Conservation (phyloP, 2,113 vertebrate species). For the Phocoena phocoena region DNA sequence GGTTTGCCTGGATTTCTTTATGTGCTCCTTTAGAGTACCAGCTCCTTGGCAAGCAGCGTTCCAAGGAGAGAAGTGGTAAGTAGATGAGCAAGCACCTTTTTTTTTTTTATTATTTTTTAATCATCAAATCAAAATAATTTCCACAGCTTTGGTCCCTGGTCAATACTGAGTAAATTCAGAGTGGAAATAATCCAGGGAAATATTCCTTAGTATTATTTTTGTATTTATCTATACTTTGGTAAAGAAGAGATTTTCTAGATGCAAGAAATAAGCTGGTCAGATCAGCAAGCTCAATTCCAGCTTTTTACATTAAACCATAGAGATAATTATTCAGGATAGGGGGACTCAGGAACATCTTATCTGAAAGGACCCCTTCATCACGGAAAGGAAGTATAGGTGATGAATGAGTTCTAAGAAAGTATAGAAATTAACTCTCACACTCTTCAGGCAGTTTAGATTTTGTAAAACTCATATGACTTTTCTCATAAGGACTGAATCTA, state of each 20-base stretch:
- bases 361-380: neutral
- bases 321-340: neutral
- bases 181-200: neutral
- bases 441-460: neutral
- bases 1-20: neutral
- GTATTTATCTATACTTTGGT: neutral
- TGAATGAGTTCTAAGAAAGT: neutral
- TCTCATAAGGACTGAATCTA: neutral
- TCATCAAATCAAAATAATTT: neutral
- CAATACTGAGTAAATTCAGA: neutral
- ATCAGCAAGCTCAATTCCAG: neutral
- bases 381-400: neutral
- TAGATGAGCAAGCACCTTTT: neutral
- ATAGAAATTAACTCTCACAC: neutral
- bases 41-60: neutral
- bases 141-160: neutral
- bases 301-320: neutral
- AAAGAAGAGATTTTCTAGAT: slow-evolving; percentile 21
- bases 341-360: neutral
- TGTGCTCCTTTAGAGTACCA: neutral
- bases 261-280: slow-evolving; percentile 3
- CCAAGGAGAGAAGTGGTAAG: neutral
- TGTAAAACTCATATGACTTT: slow-evolving; percentile 17
- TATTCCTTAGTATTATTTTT: neutral
- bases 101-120: no score